Conservation (phyloP, 2,113 vertebrate genomes). For the Tonatia bakeri region DNA sequence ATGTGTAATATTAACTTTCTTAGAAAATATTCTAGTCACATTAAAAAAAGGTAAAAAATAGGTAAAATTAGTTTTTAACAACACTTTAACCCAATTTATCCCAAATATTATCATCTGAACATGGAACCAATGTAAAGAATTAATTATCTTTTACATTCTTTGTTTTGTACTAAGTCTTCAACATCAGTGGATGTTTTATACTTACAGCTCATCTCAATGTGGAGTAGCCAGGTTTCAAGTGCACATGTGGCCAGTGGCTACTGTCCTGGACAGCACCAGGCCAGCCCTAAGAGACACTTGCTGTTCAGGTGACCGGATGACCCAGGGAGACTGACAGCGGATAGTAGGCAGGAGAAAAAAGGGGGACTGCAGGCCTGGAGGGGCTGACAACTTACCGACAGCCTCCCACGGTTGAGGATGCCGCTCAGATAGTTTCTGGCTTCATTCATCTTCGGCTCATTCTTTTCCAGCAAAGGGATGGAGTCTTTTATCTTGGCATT, state of each 20-base stretch:
- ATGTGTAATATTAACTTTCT: not conserved
- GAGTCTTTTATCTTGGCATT: constrained; percentile 85
- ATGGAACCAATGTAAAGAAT: not conserved
- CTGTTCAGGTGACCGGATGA: not conserved
- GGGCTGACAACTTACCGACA: constrained; percentile 83
- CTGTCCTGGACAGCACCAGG: not conserved
- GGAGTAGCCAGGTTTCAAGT: not conserved
- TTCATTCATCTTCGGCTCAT: constrained; percentile 85
- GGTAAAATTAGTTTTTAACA: not conserved
- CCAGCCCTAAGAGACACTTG: not conserved
- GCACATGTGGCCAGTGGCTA: not conserved
- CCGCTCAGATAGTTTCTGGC: constrained; percentile 88
- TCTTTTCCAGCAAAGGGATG: constrained; percentile 86
- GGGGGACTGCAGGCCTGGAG: not conserved
- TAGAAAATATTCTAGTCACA: not conserved
- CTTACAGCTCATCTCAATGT: not conserved
- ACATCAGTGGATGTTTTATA: not conserved
- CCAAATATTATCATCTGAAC: not conserved
- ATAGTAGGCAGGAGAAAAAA: not conserved
- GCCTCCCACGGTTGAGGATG: constrained; percentile 88
- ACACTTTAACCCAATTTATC: not conserved
- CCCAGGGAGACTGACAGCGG: not conserved
- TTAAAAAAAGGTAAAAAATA: not conserved
- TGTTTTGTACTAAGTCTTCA: not conserved
- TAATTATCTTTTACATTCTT: not conserved